Evolutionary conservation across 37 sponge, comb jelly and placozoan species (phyloP), one percentile per base, ranked within the genome.

Genomic region (Lycopodina hypogea): DNA sequence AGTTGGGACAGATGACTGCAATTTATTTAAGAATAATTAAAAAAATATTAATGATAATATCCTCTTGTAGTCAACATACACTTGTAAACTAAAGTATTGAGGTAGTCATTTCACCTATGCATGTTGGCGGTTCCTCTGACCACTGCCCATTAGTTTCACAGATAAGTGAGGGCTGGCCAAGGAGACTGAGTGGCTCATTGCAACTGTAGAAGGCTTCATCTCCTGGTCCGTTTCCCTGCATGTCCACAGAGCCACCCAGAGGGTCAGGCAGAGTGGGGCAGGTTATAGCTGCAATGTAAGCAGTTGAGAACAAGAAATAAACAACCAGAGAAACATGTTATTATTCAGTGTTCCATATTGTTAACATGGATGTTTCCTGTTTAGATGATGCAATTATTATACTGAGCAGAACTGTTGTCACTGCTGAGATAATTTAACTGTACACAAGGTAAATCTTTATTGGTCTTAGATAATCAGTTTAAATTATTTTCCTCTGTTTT

Each of bases 141-240:
- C 87, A 86, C 33, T 59, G 15, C 22, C 87, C 82, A 39, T 73
- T 71, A 19, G 68, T 29, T 68, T 52, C 61, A 72, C 90, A 90
- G 17, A 7, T 38, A 17, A 82, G 58, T 22, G 57, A 33, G 23
- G 59, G 36, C 3, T 63, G 12, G 24, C 90, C 90, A 29, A 42
- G 21, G 33, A 90, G 74, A 26, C 30, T 33, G 69, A 58, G 81
- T 56, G 74, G 75, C 1, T 33, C 50, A 3, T 81, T 56, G 69
- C 90, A 90, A 38, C 22, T 38, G 35, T 81, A 87, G 8, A 3
- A n/a, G 1, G 79, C 86, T 30, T 33, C 52, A 29, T 52, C 39
- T 53, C 74, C 74, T 6, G 37, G 37, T 11, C 33, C 32, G 8
- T 45, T 14, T 15, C 37, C 22, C 28, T 18, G 58, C 15, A 56